A percentile compares a stretch with the other conserved stretches of the same genome.
phyloP scores from a whole-genome alignment of 2,888 invertebrate species.

The Eugnorisma glareosa region DNA sequence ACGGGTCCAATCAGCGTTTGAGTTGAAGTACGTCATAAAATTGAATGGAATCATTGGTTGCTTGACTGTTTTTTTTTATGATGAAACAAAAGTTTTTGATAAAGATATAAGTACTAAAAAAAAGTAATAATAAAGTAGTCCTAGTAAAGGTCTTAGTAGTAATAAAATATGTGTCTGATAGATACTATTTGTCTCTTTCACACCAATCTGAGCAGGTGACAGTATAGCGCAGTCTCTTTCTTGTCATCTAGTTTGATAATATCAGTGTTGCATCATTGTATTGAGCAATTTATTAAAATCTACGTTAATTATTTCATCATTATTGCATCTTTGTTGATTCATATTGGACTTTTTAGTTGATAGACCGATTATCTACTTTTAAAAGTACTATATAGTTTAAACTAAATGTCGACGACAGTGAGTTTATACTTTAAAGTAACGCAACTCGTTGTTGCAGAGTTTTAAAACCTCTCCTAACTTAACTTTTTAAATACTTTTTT shows the following conservation, averaged over 20 bases:
- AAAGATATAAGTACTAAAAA: too few relatives aligned
- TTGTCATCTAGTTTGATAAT: too few relatives aligned
- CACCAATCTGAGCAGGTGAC: too few relatives aligned
- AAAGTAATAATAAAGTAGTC: too few relatives aligned
- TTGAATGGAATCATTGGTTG: conserved; percentile 23
- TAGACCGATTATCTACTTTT: neutral
- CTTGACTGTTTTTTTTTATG: neutral
- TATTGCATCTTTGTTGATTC: neutral
- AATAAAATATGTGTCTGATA: too few relatives aligned
- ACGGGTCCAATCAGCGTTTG: conserved; percentile 25
- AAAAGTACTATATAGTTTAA: neutral
- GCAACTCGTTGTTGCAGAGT: neutral
- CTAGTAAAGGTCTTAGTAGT: too few relatives aligned
- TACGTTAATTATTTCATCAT: neutral
- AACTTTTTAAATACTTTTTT: neutral
- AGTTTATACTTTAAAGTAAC: neutral
- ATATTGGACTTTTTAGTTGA: neutral
- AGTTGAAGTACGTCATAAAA: neutral
- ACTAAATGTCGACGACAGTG: neutral
- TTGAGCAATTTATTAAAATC: neutral
- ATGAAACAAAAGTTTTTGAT: neutral
- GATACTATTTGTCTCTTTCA: neutral
- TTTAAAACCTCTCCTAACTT: neutral
- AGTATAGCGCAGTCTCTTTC: too few relatives aligned
- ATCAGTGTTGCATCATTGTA: neutral